phyloP scores from a whole-genome alignment of 2,797 vertebrate species.

The Sebastes hubbsi region DNA sequence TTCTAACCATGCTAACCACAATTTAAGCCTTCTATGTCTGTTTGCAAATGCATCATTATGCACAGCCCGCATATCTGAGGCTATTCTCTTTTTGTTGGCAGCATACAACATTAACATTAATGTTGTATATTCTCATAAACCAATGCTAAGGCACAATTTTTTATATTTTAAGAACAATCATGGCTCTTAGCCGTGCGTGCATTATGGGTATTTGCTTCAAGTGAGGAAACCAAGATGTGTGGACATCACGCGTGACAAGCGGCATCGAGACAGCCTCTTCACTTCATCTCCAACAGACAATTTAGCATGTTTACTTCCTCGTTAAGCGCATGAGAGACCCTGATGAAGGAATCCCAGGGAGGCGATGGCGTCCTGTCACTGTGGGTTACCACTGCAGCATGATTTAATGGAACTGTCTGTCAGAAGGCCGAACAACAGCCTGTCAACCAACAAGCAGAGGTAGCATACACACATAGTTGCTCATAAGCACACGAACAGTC shows the following conservation, averaged over 20 bases:
- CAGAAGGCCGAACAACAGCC: constrained; percentile 72
- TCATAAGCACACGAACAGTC: neutral
- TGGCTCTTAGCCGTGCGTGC: neutral
- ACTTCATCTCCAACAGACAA: constrained; percentile 72
- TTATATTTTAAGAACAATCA: constrained; percentile 20
- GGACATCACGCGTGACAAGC: constrained; percentile 45
- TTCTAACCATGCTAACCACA: neutral
- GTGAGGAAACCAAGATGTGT: constrained; percentile 12
- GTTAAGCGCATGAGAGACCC: constrained; percentile 79
- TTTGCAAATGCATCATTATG: neutral
- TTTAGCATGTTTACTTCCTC: constrained; percentile 83
- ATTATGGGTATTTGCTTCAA: constrained; percentile 8
- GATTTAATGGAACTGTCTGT: constrained; percentile 86
- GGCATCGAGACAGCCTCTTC: constrained; percentile 54
- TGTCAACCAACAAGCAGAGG: constrained; percentile 61
- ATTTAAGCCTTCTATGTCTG: neutral
- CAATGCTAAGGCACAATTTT: neutral
- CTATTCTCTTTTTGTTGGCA: neutral
- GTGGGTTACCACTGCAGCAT: constrained; percentile 75
- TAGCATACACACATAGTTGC: constrained; percentile 26
- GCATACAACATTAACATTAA: constrained; percentile 30
- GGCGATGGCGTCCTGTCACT: constrained; percentile 75
- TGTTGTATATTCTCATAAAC: constrained; percentile 9
- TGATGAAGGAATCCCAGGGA: constrained; percentile 76
- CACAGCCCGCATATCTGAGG: neutral